Evolutionary conservation across 2,113 vertebrate genomes (phyloP), one percentile per base, ranked within the genome.

Genomic region (Indicator indicator): DNA sequence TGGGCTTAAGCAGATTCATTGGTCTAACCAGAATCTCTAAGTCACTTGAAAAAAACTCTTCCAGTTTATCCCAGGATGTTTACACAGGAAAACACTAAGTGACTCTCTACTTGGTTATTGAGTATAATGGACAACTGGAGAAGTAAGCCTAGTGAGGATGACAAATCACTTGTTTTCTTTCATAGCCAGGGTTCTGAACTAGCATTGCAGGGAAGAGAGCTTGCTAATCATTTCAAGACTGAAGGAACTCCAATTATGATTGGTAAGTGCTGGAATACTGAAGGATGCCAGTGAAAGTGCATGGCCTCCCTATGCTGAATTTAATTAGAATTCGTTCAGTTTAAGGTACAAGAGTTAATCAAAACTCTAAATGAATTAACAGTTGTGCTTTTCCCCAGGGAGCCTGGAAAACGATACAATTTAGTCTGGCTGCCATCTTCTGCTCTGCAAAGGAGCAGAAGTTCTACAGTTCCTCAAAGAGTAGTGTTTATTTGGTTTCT

Each of bases 171-270:
- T 86, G 76, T 46, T 94, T 92, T 96, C 93, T 92, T 91, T 88
- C 80, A 67, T 65, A 99, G 99, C 97, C 98, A 98, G 84, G 99
- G 99, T 60, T 99, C 98, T 91, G 99, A 99, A 69, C 93, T 99
- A 96, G 97, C 96, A 0, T 97, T 98, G 23, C 98, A 98, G 96
- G 99, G 99, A 92, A 98, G 99, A 97, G 99, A 99, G 92, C 98
- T 99, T 96, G 98, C 98, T 33, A 98, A 97, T 96, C 99, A 99
- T 92, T 99, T 99, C 96, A 97, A 98, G 55, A 98, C 91, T 40
- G 98, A 99, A 93, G 99, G 99, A 88, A 99, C 99, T 30, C 99
- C 99, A 12, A 16, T 99, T 40, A 99, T 99, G 99, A 99, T 99
- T 17, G 99, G 99, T 99, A 96, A 98, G 98, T 84, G 30, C 74